These are phyloP conservation scores for Melanostigma gelatinosum DNA, from an alignment of 2,113 vertebrate species.

Conservation along the genomic window DNA sequence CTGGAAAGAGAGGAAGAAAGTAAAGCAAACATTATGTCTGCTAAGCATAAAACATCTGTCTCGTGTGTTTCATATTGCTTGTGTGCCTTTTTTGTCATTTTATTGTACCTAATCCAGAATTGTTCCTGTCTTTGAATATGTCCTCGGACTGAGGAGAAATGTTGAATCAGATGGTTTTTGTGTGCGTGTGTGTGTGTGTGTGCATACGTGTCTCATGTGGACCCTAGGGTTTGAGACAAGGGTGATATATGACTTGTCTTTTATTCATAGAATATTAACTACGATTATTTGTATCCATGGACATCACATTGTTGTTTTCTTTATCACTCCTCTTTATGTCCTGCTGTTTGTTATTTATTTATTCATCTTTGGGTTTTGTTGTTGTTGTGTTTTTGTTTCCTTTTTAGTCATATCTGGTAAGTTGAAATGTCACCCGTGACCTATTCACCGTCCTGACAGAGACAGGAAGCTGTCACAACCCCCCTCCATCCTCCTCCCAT, in stretches of 20 bases:
- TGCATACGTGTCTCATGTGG: not conserved
- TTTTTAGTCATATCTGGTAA: slow-evolving; percentile 99
- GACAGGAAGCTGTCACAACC: slow-evolving; percentile 92
- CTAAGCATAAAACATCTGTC: slow-evolving; percentile 44
- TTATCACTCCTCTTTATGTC: slow-evolving; percentile 65
- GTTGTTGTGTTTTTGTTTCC: slow-evolving; percentile 90
- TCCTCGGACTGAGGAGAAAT: not conserved
- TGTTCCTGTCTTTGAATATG: slow-evolving; percentile 26
- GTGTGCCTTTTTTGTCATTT: slow-evolving; percentile 23
- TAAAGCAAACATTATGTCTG: slow-evolving; percentile 10
- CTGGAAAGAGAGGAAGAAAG: slow-evolving; percentile 29
- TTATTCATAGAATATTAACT: slow-evolving; percentile 43
- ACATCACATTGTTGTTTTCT: slow-evolving; percentile 65
- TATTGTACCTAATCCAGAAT: slow-evolving; percentile 14
- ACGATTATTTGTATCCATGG: slow-evolving; percentile 55
- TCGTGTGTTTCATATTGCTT: slow-evolving; percentile 16
- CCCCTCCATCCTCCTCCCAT: slow-evolving; percentile 90
- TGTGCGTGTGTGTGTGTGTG: not conserved
- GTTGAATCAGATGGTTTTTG: slow-evolving; percentile 33
- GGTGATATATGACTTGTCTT: slow-evolving; percentile 44
- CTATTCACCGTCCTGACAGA: slow-evolving; percentile 93
- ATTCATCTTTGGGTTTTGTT: slow-evolving; percentile 87
- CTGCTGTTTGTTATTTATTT: slow-evolving; percentile 77
- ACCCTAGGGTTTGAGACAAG: slow-evolving; percentile 23
- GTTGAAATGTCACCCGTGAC: slow-evolving; percentile 99